These are phyloP conservation scores for Troides aeacus DNA, from an alignment of 2,888 invertebrate genomes.

Conservation along the genomic window DNA sequence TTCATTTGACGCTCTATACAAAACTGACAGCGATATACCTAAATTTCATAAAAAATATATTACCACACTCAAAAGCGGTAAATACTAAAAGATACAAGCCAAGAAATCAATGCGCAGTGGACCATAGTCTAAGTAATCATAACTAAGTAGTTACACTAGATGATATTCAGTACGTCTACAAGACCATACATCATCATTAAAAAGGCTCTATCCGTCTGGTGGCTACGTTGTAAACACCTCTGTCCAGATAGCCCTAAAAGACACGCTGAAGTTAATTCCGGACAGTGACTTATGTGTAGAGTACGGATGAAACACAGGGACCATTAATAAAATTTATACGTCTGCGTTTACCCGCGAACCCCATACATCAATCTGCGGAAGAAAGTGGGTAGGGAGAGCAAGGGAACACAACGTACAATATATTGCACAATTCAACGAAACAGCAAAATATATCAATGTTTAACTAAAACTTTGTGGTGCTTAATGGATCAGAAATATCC, in stretches of 20 bases:
- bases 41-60: too few relatives aligned
- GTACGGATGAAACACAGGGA: constrained; percentile 52
- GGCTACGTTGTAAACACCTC: constrained; percentile 54
- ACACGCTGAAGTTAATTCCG: constrained; percentile 61
- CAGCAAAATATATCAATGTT: constrained; percentile 16
- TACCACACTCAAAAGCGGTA: too few relatives aligned
- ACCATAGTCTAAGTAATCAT: constrained; percentile 33
- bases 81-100: too few relatives aligned
- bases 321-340: constrained; percentile 62
- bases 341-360: constrained; percentile 41
- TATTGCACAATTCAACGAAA: constrained; percentile 18
- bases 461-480: constrained; percentile 8
- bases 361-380: constrained; percentile 35
- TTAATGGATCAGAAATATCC: background rate
- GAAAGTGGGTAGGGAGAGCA: constrained; percentile 21
- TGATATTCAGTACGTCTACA: constrained; percentile 42
- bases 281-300: constrained; percentile 49
- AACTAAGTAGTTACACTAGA: constrained; percentile 53
- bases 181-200: constrained; percentile 37
- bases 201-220: constrained; percentile 34
- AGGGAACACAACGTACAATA: constrained; percentile 12
- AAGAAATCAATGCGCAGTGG: too few relatives aligned
- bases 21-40: too few relatives aligned
- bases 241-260: constrained; percentile 32
- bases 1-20: too few relatives aligned